Conservation (phyloP, 1,140 invertebrate species). For the Acromyrmex heyeri region DNA sequence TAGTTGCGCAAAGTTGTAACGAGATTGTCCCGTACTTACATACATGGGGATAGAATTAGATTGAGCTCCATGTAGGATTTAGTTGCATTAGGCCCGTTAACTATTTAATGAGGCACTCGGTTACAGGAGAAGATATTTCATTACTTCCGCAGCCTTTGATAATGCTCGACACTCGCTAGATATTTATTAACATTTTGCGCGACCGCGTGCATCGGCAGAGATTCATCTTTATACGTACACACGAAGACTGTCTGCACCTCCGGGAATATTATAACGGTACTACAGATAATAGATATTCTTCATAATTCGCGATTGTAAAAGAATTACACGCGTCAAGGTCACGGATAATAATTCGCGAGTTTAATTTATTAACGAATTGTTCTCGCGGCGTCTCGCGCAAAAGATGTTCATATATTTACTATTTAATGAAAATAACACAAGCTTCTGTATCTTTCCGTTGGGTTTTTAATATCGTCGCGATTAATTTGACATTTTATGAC, state of each 20-base stretch:
- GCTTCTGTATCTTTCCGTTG: background rate
- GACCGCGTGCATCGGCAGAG: slow-evolving; percentile 23
- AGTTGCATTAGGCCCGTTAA: slow-evolving; percentile 28
- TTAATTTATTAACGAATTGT: slow-evolving; percentile 38
- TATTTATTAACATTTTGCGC: slow-evolving; percentile 58
- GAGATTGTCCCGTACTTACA: slow-evolving; percentile 32
- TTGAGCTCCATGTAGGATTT: background rate
- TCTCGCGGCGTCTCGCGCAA: background rate
- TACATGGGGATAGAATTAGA: slow-evolving; percentile 24
- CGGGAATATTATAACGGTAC: slow-evolving; percentile 58
- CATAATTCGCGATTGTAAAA: slow-evolving; percentile 39
- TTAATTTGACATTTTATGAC: slow-evolving; percentile 41
- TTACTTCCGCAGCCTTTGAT: slow-evolving; percentile 14
- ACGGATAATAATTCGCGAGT: slow-evolving; percentile 2
- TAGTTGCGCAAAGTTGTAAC: slow-evolving; percentile 42
- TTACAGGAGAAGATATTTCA: slow-evolving; percentile 21
- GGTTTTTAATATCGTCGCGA: slow-evolving; percentile 13
- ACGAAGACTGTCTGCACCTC: slow-evolving; percentile 52
- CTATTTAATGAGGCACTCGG: slow-evolving; percentile 35
- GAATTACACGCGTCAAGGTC: background rate
- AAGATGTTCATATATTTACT: background rate
- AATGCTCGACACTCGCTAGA: background rate
- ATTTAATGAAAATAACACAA: background rate
- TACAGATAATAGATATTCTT: slow-evolving; percentile 6
- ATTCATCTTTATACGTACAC: slow-evolving; percentile 45